Evolutionary conservation across 1,140 invertebrate species (phyloP).

Genomic region (Penaeus indicus): DNA sequence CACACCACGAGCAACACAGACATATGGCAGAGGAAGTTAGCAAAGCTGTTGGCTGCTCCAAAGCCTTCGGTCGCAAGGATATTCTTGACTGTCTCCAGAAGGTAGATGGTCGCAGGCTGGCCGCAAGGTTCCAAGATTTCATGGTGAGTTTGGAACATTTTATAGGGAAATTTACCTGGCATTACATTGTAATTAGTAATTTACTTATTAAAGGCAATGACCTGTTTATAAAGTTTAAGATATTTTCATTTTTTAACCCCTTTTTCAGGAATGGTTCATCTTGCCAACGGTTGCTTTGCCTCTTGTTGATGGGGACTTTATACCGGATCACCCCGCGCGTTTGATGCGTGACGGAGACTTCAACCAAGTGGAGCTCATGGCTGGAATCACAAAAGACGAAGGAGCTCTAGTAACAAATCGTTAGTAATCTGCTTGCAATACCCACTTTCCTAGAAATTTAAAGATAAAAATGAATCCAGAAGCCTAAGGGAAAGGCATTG

Average conservation of each 20-base stretch:
- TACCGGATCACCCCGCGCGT: neutral
- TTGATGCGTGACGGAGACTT: neutral
- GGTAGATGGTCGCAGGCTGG: neutral
- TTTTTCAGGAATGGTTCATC: neutral
- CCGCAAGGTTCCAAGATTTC: neutral
- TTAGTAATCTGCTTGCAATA: neutral
- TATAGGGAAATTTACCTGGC: neutral
- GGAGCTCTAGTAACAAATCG: neutral
- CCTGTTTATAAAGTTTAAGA: neutral
- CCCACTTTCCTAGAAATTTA: too few relatives aligned
- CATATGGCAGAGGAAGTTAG: neutral
- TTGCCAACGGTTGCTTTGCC: neutral
- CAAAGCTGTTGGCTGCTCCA: neutral
- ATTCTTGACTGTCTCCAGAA: neutral
- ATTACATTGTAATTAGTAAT: neutral
- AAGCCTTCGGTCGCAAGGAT: neutral
- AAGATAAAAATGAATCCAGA: too few relatives aligned
- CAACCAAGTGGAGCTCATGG: slow-evolving; percentile 15
- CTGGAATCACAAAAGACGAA: neutral
- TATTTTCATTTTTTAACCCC: neutral
- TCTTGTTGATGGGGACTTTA: neutral
- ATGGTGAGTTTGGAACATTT: neutral
- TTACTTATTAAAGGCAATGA: neutral
- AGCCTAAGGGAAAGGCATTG: too few relatives aligned
- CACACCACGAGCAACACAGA: slow-evolving; percentile 60